Conservation (phyloP, 2,113 vertebrate species). For the Rhabdomys dilectus region DNA sequence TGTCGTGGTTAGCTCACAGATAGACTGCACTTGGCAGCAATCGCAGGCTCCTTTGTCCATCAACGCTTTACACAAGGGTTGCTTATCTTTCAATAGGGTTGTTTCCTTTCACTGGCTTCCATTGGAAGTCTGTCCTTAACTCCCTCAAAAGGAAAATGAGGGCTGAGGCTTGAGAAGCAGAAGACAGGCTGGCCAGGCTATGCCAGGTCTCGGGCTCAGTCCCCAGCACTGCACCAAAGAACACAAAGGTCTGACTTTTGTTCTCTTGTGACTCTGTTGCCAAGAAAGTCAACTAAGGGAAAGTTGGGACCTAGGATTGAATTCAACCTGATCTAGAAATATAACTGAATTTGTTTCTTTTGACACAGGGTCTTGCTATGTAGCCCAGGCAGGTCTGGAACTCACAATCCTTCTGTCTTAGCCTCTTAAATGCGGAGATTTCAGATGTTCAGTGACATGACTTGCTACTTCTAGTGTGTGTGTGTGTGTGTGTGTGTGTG, state of each 20-base stretch:
- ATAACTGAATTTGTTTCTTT: neutral
- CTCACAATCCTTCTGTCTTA: neutral
- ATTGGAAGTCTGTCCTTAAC: neutral
- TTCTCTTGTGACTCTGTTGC: neutral
- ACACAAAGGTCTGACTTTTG: neutral
- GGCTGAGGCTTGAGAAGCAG: neutral
- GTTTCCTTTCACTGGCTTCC: neutral
- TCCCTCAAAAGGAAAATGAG: slow-evolving; percentile 13
- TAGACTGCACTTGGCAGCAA: slow-evolving; percentile 8
- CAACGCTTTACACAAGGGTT: neutral
- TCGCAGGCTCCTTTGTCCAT: neutral
- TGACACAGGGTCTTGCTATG: neutral
- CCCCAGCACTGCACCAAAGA: neutral
- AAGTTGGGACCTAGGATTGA: neutral
- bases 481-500: neutral
- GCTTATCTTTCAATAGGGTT: neutral
- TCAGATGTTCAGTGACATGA: neutral
- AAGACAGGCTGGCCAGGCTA: no score
- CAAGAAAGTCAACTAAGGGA: neutral
- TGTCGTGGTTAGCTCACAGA: slow-evolving; percentile 40
- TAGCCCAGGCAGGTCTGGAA: neutral
- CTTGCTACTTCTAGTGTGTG: neutral
- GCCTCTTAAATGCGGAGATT: neutral
- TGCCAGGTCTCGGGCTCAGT: neutral
- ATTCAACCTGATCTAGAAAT: neutral